phyloP scores from a whole-genome alignment of 2,888 invertebrate genomes.

The Brachyptera putata region DNA sequence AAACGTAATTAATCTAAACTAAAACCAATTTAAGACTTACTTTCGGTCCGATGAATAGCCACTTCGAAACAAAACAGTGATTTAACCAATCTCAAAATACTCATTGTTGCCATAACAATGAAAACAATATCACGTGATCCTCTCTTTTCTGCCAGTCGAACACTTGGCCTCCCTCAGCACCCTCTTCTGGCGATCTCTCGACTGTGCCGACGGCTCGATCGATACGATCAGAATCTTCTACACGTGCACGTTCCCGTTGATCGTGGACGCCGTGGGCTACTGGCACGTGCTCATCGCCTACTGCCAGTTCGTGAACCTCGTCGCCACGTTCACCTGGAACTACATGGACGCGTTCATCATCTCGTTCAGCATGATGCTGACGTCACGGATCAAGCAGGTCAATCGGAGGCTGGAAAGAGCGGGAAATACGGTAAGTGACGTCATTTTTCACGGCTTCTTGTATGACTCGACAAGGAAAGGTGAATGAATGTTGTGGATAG shows the following conservation, averaged over 20 bases:
- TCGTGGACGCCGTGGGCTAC: not conserved
- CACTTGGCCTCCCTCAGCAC: not conserved
- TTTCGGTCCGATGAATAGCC: no score
- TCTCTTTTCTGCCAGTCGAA: not conserved
- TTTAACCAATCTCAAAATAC: no score
- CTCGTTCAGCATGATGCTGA: conserved; percentile 43
- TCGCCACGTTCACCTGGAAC: conserved; percentile 39
- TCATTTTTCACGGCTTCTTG: no score
- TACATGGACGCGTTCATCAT: conserved; percentile 39
- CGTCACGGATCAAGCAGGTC: conserved; percentile 60
- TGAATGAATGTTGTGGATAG: no score
- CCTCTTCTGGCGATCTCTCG: not conserved
- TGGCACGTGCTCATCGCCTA: not conserved
- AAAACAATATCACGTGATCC: no score
- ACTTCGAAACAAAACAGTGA: no score
- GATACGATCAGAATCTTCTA: not conserved
- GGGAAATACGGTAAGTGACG: conserved; percentile 7
- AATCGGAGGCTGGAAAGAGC: conserved; percentile 39
- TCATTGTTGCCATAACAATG: no score
- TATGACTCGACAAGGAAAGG: no score
- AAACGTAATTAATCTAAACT: no score
- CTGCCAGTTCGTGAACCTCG: conserved; percentile 16
- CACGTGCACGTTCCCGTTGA: not conserved
- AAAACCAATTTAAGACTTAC: no score
- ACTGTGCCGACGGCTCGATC: not conserved